These are phyloP conservation scores for Megalops atlanticus DNA, from an alignment of 2,113 vertebrate species.

Conservation along the genomic window DNA sequence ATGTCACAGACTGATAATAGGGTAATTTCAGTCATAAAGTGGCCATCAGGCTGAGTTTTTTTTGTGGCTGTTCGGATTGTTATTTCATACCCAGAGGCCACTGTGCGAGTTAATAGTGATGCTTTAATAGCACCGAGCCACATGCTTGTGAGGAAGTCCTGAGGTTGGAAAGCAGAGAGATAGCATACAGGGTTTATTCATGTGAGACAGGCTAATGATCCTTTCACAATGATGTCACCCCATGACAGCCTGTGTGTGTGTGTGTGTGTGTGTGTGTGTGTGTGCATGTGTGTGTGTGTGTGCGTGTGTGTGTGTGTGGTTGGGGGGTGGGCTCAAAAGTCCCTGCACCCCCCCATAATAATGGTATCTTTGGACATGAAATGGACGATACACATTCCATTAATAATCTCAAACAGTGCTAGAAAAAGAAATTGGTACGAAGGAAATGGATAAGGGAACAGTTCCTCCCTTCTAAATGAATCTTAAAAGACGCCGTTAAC, in stretches of 20 bases:
- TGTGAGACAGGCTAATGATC: slow-evolving; percentile 3
- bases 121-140: neutral
- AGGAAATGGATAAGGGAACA: no score
- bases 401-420: neutral
- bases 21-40: slow-evolving; percentile 24
- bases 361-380: neutral
- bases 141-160: neutral
- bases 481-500: neutral
- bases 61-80: slow-evolving; percentile 14
- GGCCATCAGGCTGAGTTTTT: slow-evolving; percentile 9
- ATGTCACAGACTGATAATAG: slow-evolving; percentile 33
- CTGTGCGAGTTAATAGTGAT: slow-evolving; percentile 22
- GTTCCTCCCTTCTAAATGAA: neutral
- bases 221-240: slow-evolving; percentile 37
- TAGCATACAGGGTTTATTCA: slow-evolving; percentile 49
- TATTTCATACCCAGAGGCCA: slow-evolving; percentile 29
- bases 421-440: no score
- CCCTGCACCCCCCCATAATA: neutral
- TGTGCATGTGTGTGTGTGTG: neutral
- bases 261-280: slow-evolving; percentile 29
- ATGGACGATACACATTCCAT: neutral
- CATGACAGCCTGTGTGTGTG: slow-evolving; percentile 22
- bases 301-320: neutral
- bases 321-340: neutral
- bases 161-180: slow-evolving; percentile 2